Evolutionary conservation across 2,797 vertebrate genomes (phyloP).

Genomic region (Pantherophis alleghaniensis): DNA sequence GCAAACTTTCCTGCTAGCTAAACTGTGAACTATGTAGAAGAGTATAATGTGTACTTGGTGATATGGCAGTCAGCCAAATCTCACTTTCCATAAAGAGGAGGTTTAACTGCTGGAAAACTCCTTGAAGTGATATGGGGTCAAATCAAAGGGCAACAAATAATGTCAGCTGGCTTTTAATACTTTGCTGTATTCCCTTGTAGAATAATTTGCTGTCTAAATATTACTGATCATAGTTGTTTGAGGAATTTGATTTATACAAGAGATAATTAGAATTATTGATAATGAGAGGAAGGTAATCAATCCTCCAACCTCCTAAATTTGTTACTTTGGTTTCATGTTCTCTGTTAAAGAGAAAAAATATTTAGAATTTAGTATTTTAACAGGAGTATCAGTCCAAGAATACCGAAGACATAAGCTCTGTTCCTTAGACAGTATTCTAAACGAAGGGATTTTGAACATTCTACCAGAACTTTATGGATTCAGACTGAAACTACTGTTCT

Average conservation of each 20-base stretch:
- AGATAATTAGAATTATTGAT: slow-evolving; percentile 1
- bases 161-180: slow-evolving; percentile 28
- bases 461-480: neutral
- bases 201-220: slow-evolving; percentile 28
- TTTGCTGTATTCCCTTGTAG: slow-evolving; percentile 7
- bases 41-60: neutral
- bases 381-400: slow-evolving; percentile 50
- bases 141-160: slow-evolving; percentile 38
- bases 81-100: slow-evolving; percentile 47
- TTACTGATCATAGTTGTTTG: slow-evolving; percentile 35
- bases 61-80: slow-evolving; percentile 45
- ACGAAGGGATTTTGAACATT: neutral
- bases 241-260: neutral
- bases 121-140: slow-evolving; percentile 49
- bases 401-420: slow-evolving; percentile 14
- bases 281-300: slow-evolving; percentile 49
- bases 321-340: slow-evolving; percentile 14
- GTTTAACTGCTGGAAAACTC: slow-evolving; percentile 53
- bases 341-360: slow-evolving; percentile 22
- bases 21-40: slow-evolving; percentile 42
- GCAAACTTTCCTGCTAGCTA: slow-evolving; percentile 47
- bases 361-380: slow-evolving; percentile 49
- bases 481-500: neutral
- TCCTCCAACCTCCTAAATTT: slow-evolving; percentile 23
- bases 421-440: slow-evolving; percentile 42